Evolutionary conservation across 2,113 vertebrate genomes (phyloP), one percentile per base, ranked within the genome.

Genomic region (Hucho hucho): DNA sequence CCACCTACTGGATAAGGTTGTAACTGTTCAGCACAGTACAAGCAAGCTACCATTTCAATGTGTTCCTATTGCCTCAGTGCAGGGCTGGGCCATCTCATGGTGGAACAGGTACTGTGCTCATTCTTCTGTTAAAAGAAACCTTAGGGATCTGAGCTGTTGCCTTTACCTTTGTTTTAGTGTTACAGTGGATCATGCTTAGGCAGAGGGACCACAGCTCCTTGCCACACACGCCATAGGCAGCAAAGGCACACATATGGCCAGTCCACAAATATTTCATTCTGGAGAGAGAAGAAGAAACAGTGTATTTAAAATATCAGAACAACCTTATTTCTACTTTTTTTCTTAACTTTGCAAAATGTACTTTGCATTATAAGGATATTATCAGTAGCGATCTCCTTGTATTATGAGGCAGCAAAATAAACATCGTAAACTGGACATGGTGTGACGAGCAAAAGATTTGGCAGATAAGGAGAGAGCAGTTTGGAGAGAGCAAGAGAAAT

Each of bases 191-290:
- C 25, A 86, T 63, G 86, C 88, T 93, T 80, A 98, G 89, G 43
- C 90, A 43, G 9, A 93, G 70, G 0, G 89, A 93, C 98, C 97
- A 98, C 32, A 96, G 32, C 76, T 97, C 96, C 0, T 87, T 75
- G 58, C 95, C 95, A 81, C 95, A 97, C 46, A 97, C 87, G 25
- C 96, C 96, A 18, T 94, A 96, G 18, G 98, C 96, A 0, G 97
- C 94, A 4, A 99, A 94, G 0, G 93, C 94, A 78, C 98, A 99
- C 95, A 99, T 95, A 73, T 99, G 98, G 20, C 97, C 96, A 0
- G 96, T 98, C 98, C 98, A 99, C 6, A 99, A 93, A 65, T 99
- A 98, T 76, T 99, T 99, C 98, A 99, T 98, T 80, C 97, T 98
- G 91, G 0, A 87, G 86, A 71, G 25, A 6, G 37, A 14, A 20